Conservation (phyloP, 2,888 invertebrate species). For the Oegoconia quadripuncta region DNA sequence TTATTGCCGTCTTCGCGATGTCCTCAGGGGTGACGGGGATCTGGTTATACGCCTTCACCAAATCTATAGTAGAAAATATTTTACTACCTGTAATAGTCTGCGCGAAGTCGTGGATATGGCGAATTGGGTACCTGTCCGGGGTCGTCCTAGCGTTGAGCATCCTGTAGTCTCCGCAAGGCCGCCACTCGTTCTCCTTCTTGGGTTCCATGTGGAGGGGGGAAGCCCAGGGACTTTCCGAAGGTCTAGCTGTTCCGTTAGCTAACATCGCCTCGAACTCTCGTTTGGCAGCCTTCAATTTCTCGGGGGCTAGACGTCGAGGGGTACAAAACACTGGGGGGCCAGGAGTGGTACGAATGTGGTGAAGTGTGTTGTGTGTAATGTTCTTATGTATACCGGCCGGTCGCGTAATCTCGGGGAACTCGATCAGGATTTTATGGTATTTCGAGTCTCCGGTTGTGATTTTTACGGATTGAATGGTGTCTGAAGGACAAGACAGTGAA, state of each 20-base stretch:
- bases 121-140: slow-evolving; percentile 20
- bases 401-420: slow-evolving; percentile 11
- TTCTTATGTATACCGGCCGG: slow-evolving; percentile 4
- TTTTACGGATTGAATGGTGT: slow-evolving; percentile 5
- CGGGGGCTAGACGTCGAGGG: slow-evolving; percentile 14
- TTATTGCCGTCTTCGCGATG: slow-evolving; percentile 29
- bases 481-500: neutral
- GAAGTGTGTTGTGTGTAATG: slow-evolving; percentile 14
- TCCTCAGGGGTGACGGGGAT: slow-evolving; percentile 15
- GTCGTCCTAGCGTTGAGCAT: slow-evolving; percentile 19
- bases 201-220: slow-evolving; percentile 16
- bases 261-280: slow-evolving; percentile 15
- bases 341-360: slow-evolving; percentile 16
- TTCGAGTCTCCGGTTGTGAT: neutral
- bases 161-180: slow-evolving; percentile 21
- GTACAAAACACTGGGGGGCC: slow-evolving; percentile 13
- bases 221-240: slow-evolving; percentile 16
- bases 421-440: slow-evolving; percentile 3
- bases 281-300: slow-evolving; percentile 11
- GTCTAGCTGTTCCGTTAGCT: slow-evolving; percentile 9
- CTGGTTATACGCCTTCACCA: slow-evolving; percentile 11
- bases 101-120: slow-evolving; percentile 18
- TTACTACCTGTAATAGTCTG: neutral
- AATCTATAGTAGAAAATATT: neutral
- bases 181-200: slow-evolving; percentile 14